phyloP scores from a whole-genome alignment of 2,888 invertebrate genomes.

The Charanyca ferruginea region DNA sequence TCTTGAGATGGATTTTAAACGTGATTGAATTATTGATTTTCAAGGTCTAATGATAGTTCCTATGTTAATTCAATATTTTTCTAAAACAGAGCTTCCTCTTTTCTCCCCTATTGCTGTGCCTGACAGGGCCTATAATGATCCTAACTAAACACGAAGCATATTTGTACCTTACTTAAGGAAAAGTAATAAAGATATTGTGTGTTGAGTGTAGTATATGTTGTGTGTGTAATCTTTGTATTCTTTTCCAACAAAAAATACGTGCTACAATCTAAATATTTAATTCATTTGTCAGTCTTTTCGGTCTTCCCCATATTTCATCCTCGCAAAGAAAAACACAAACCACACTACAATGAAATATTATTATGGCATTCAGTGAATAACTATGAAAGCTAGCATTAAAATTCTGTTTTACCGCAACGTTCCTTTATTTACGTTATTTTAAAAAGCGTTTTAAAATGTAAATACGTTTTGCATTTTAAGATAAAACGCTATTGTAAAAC shows the following conservation, averaged over 20 bases:
- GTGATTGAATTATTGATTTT: no score
- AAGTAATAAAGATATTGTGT: no score
- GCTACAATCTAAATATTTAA: conserved; percentile 14
- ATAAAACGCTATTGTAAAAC: conserved; percentile 18
- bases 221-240: not conserved
- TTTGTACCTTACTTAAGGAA: no score
- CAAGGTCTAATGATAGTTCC: no score
- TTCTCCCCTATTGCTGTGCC: no score
- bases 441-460: conserved; percentile 22
- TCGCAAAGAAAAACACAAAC: conserved; percentile 18
- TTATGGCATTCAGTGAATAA: conserved; percentile 35
- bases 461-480: conserved; percentile 29
- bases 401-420: conserved; percentile 11
- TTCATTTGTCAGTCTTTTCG: conserved; percentile 15
- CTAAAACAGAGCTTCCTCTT: no score
- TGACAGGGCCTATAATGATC: no score
- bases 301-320: conserved; percentile 12
- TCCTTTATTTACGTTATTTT: conserved; percentile 11
- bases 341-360: conserved; percentile 42
- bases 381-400: conserved; percentile 44
- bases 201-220: no score
- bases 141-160: no score
- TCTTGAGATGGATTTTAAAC: no score
- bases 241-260: not conserved
- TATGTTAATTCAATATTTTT: no score